phyloP scores from a whole-genome alignment of 1,140 invertebrate genomes.

The Pentalonia nigronervosa region DNA sequence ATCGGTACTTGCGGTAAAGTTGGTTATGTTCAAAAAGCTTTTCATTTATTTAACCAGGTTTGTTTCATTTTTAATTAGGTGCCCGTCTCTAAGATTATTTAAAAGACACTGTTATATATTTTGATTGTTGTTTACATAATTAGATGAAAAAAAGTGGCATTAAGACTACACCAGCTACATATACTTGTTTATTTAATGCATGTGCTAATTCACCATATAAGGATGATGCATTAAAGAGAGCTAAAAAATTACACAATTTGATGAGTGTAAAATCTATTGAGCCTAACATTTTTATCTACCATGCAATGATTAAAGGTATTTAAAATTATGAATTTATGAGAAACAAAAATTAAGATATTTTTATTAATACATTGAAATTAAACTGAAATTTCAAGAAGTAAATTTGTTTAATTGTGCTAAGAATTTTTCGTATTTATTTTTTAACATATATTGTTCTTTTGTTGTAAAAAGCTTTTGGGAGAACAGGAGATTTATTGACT shows the following conservation, averaged over 20 bases:
- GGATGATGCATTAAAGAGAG: conserved; percentile 71
- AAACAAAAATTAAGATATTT: background rate
- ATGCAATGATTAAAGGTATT: conserved; percentile 83
- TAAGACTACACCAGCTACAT: conserved; percentile 73
- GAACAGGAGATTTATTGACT: conserved; percentile 76
- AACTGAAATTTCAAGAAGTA: background rate
- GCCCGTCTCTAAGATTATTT: background rate
- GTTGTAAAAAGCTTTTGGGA: conserved; percentile 73
- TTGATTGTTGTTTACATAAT: conserved; percentile 1
- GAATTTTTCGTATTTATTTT: background rate
- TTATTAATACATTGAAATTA: background rate
- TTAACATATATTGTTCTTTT: background rate
- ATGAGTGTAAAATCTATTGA: conserved; percentile 74
- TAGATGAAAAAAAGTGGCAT: conserved; percentile 79
- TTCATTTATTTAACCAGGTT: conserved; percentile 77
- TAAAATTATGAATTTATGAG: background rate
- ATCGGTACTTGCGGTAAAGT: conserved; percentile 80
- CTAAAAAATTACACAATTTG: conserved; percentile 71
- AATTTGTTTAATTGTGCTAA: background rate
- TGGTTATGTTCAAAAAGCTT: conserved; percentile 85
- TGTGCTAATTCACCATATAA: conserved; percentile 81
- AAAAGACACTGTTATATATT: background rate
- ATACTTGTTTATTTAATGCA: conserved; percentile 86
- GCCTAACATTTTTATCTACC: conserved; percentile 81
- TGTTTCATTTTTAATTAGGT: conserved; percentile 26